Conservation (phyloP, 2,888 invertebrate genomes). For the Balanococcus diminutus region DNA sequence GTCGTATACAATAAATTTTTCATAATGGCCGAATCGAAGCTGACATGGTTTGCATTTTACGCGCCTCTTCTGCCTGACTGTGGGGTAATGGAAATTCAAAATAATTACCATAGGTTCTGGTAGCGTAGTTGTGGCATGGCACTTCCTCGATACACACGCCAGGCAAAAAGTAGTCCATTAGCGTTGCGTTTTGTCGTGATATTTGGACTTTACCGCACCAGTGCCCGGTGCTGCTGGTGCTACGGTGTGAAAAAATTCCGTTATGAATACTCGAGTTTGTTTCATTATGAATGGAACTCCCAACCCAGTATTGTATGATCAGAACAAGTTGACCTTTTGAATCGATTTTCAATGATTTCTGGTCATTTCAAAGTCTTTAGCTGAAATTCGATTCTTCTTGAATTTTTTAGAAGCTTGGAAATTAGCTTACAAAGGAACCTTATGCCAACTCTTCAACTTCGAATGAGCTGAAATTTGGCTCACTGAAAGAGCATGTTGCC, state of each 20-base stretch:
- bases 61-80: background rate
- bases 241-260: background rate
- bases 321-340: no score
- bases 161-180: background rate
- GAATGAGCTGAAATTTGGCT: no score
- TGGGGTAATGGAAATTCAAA: background rate
- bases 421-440: no score
- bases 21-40: slow-evolving; percentile 12
- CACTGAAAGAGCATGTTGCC: no score
- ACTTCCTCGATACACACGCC: background rate
- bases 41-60: slow-evolving; percentile 34
- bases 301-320: no score
- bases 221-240: no score
- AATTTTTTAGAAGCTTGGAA: no score
- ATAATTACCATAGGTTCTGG: slow-evolving; percentile 6
- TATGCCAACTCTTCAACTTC: no score
- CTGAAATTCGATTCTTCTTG: no score
- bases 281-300: background rate
- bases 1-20: background rate
- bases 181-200: background rate
- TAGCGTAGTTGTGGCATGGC: background rate
- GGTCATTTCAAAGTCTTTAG: no score
- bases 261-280: background rate
- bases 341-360: no score
- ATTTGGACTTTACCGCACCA: background rate